Conservation (phyloP, 1,140 invertebrate genomes). For the Brachionus manjavacas region DNA sequence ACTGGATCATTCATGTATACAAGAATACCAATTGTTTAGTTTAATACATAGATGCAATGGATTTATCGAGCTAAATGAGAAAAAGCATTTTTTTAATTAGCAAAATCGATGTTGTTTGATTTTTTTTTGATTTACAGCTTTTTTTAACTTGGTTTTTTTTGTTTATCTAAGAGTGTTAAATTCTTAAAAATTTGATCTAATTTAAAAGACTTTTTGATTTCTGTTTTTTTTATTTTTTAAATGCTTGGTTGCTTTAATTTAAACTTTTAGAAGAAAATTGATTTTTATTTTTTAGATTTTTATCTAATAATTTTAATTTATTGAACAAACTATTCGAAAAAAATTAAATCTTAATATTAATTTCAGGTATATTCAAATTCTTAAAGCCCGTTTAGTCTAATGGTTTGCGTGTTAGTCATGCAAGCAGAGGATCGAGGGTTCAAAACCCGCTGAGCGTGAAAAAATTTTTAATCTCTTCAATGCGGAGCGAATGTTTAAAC, state of each 20-base stretch:
- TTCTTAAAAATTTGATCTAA: background rate
- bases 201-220: background rate
- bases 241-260: background rate
- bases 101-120: background rate
- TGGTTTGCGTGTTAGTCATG: too few species aligned
- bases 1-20: constrained; percentile 15
- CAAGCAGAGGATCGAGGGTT: too few species aligned
- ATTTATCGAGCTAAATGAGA: background rate
- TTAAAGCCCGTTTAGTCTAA: too few species aligned
- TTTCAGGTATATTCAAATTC: too few species aligned
- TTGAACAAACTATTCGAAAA: too few species aligned
- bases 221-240: background rate
- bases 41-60: background rate
- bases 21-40: constrained; percentile 3
- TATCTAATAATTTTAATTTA: too few species aligned
- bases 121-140: background rate
- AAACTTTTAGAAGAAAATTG: background rate
- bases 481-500: too few species aligned
- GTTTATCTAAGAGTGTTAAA: background rate
- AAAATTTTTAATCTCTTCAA: too few species aligned
- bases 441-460: too few species aligned
- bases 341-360: too few species aligned
- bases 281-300: too few species aligned
- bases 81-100: background rate
- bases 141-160: background rate